These are phyloP conservation scores for Riptortus pedestris DNA, from an alignment of 1,140 invertebrate species.

Conservation along the genomic window DNA sequence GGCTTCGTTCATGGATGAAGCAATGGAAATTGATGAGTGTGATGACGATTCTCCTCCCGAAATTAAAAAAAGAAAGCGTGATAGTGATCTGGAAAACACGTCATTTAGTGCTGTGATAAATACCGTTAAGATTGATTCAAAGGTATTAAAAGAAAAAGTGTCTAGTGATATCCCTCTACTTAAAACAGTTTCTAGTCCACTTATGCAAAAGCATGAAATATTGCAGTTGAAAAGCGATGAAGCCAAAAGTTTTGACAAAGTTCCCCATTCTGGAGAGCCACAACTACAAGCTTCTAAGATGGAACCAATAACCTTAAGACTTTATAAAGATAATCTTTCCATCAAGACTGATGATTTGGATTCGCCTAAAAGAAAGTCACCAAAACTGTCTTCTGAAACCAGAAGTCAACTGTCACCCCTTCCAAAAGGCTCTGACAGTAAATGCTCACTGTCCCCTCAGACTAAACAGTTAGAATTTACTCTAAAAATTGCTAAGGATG, in stretches of 20 bases:
- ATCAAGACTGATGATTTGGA: slow-evolving; percentile 21
- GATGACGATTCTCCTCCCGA: no score
- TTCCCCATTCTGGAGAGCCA: no score
- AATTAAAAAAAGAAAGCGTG: no score
- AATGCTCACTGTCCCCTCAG: slow-evolving; percentile 22
- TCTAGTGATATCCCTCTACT: neutral
- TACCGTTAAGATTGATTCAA: neutral
- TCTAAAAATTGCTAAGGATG: slow-evolving; percentile 30
- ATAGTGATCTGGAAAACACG: no score
- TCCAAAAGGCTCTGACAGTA: slow-evolving; percentile 11
- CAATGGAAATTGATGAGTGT: neutral
- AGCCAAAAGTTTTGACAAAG: neutral
- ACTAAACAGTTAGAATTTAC: slow-evolving; percentile 29
- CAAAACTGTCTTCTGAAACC: slow-evolving; percentile 17
- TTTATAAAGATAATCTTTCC: slow-evolving; percentile 28
- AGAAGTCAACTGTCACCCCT: slow-evolving; percentile 21
- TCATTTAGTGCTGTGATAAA: neutral
- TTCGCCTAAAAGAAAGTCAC: slow-evolving; percentile 22
- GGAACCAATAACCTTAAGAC: slow-evolving; percentile 29
- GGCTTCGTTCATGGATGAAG: neutral
- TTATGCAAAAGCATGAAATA: neutral
- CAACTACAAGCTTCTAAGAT: slow-evolving; percentile 16
- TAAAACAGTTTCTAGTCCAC: neutral
- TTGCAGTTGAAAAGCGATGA: neutral
- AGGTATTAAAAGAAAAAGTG: neutral